Percentiles rank a stretch among this genome's conserved stretches.
Conservation (phyloP, 2,888 invertebrate species). For the Polyploca ridens region DNA sequence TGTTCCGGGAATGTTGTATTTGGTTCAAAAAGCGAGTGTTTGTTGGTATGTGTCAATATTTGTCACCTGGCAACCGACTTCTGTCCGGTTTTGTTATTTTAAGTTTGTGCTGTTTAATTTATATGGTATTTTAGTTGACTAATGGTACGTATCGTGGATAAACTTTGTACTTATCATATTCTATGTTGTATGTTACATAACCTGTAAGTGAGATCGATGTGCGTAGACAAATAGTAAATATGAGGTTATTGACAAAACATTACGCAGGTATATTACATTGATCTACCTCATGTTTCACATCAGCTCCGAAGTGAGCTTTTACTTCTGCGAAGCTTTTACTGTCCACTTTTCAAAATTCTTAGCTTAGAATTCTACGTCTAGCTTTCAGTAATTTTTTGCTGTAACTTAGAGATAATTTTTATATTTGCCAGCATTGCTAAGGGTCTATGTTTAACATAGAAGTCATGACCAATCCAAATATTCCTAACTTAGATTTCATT, state of each 20-base stretch:
- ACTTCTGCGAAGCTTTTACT: too few relatives aligned
- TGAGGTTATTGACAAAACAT: too few relatives aligned
- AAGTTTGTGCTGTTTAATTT: conserved; percentile 14
- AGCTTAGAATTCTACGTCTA: too few relatives aligned
- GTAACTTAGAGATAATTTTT: too few relatives aligned
- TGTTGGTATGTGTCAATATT: conserved; percentile 64
- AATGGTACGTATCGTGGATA: conserved; percentile 24
- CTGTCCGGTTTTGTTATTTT: conserved; percentile 29
- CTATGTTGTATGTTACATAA: not conserved
- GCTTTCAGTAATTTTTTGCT: too few relatives aligned
- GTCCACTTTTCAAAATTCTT: not conserved
- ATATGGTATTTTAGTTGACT: conserved; percentile 31
- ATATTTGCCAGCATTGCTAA: too few relatives aligned
- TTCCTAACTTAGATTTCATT: too few relatives aligned
- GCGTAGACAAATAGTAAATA: not conserved
- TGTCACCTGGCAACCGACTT: conserved; percentile 47
- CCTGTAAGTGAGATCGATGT: not conserved
- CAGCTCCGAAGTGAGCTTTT: too few relatives aligned
- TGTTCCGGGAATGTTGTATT: conserved; percentile 59
- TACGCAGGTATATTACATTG: too few relatives aligned
- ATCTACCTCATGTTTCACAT: too few relatives aligned
- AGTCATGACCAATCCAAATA: too few relatives aligned
- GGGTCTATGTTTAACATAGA: too few relatives aligned
- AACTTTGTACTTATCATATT: not conserved
- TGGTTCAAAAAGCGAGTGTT: conserved; percentile 61